A percentile compares a stretch with the other conserved stretches of the same genome.
Evolutionary conservation across 1,140 invertebrate genomes (phyloP).

Genomic region (Euura lappo): DNA sequence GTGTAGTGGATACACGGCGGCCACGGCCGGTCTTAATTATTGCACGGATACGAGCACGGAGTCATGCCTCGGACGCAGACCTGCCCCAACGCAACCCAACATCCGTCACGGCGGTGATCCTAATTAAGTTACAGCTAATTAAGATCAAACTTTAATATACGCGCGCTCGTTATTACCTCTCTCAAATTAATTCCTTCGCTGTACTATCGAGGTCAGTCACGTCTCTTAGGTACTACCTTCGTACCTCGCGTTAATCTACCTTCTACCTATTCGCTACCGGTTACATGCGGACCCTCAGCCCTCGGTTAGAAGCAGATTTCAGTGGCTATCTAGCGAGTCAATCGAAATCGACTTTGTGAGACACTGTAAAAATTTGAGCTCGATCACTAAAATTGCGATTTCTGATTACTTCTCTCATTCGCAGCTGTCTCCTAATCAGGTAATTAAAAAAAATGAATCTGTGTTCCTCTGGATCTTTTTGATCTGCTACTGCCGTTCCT

Average conservation of each 20-base stretch:
- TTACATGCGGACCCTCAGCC: too few species aligned
- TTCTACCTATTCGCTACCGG: not conserved
- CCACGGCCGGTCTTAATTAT: slow-evolving; percentile 52
- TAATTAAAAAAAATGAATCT: too few species aligned
- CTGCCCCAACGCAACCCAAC: slow-evolving; percentile 42
- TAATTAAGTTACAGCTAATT: slow-evolving; percentile 61
- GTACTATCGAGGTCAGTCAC: slow-evolving; percentile 12
- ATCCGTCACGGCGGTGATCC: slow-evolving; percentile 57
- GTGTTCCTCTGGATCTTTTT: too few species aligned
- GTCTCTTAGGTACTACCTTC: not conserved
- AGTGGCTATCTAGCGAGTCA: too few species aligned
- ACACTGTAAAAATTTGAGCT: too few species aligned
- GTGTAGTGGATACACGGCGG: not conserved
- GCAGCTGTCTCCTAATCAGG: too few species aligned
- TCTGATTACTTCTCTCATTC: too few species aligned
- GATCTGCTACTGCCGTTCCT: too few species aligned
- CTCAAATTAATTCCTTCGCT: slow-evolving; percentile 4
- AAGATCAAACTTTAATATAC: slow-evolving; percentile 57
- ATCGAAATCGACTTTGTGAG: too few species aligned
- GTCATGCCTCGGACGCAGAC: slow-evolving; percentile 24
- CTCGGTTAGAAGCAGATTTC: too few species aligned
- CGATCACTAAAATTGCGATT: too few species aligned
- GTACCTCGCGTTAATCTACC: not conserved
- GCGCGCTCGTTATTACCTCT: slow-evolving; percentile 11
- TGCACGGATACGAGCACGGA: slow-evolving; percentile 26